Evolutionary conservation across 2,113 vertebrate genomes (phyloP).

Genomic region (Ammodytes dubius): DNA sequence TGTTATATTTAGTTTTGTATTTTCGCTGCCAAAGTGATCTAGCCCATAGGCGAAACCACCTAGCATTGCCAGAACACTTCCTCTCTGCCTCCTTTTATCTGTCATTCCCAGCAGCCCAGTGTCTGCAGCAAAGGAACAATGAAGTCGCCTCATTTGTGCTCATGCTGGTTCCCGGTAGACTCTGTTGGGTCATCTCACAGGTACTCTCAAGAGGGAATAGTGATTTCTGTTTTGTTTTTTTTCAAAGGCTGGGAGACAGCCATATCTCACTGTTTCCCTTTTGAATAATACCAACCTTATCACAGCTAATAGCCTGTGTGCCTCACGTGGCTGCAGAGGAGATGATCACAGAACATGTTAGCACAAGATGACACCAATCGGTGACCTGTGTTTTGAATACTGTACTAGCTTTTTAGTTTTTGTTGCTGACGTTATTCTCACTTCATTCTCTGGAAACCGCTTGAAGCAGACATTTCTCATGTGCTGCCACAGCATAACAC

Average conservation of each 20-base stretch:
- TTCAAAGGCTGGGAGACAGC: background rate
- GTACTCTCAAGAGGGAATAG: background rate
- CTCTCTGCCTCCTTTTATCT: conserved; percentile 31
- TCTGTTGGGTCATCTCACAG: conserved; percentile 11
- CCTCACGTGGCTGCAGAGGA: conserved; percentile 8
- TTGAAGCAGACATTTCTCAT: conserved; percentile 32
- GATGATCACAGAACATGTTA: conserved; percentile 23
- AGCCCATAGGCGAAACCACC: conserved; percentile 18
- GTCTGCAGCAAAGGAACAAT: background rate
- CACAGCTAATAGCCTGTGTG: background rate
- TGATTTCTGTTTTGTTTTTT: conserved; percentile 11
- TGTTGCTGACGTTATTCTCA: conserved; percentile 41
- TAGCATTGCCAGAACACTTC: conserved; percentile 15
- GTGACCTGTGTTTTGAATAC: conserved; percentile 13
- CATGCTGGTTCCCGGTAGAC: background rate
- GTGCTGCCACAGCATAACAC: conserved; percentile 43
- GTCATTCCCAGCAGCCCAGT: conserved; percentile 1
- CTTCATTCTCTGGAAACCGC: conserved; percentile 23
- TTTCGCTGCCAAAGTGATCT: conserved; percentile 26
- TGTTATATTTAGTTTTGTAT: conserved; percentile 50
- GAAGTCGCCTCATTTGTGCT: conserved; percentile 32
- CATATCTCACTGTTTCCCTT: conserved; percentile 1
- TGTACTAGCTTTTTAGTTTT: background rate
- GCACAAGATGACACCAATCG: conserved; percentile 11
- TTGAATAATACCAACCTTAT: background rate